Evolutionary conservation across 2,888 invertebrate genomes (phyloP).

Genomic region (Amorpha juglandis): DNA sequence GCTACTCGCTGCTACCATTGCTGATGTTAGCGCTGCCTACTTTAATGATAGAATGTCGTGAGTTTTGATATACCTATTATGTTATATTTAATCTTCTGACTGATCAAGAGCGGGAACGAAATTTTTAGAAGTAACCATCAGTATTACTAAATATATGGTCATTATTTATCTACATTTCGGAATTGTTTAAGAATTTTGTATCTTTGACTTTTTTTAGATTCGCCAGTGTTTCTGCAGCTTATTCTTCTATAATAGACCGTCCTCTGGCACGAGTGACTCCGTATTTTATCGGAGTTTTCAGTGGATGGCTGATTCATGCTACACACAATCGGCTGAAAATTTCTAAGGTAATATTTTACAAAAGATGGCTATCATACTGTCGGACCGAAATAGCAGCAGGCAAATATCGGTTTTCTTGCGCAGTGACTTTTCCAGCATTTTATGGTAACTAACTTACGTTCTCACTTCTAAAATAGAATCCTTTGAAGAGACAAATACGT

Average conservation of each 20-base stretch:
- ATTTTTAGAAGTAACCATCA: too few relatives aligned
- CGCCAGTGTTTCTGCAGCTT: conserved; percentile 52
- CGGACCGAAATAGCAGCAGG: too few relatives aligned
- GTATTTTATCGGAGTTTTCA: conserved; percentile 89
- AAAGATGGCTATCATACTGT: too few relatives aligned
- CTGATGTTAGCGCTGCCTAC: conserved; percentile 75
- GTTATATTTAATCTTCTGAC: too few relatives aligned
- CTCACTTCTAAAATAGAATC: too few relatives aligned
- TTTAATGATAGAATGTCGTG: conserved; percentile 48
- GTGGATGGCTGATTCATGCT: conserved; percentile 89
- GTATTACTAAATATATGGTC: too few relatives aligned
- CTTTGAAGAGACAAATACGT: too few relatives aligned
- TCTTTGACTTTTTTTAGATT: conserved; percentile 46
- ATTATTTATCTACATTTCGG: neutral
- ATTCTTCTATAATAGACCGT: conserved; percentile 88
- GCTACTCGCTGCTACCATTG: conserved; percentile 73
- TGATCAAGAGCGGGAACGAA: too few relatives aligned
- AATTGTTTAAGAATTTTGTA: conserved; percentile 31
- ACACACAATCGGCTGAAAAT: conserved; percentile 79
- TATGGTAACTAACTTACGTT: too few relatives aligned
- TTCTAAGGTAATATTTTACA: conserved; percentile 56
- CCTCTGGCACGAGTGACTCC: conserved; percentile 90
- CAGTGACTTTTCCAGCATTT: too few relatives aligned
- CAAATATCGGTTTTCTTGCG: neutral
- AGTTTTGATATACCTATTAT: conserved; percentile 32